Evolutionary conservation across 2,888 invertebrate genomes (phyloP), one percentile per base, ranked within the genome.

Genomic region (Plagodis pulveraria): DNA sequence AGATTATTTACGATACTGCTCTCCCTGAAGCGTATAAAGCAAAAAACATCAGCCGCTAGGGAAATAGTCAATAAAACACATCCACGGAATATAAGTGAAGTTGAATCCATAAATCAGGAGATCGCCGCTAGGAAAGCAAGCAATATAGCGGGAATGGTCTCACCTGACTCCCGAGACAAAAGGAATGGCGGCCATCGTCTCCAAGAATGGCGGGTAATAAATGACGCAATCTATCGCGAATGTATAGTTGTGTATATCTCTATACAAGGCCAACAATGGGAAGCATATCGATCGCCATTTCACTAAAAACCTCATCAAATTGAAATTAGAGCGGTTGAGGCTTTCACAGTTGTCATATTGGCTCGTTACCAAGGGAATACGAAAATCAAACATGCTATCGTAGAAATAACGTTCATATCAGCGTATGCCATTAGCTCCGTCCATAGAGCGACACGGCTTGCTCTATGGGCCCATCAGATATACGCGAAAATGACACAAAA

Each of bases 91-190:
- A 69, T 71, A 72, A 74, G 65, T 67, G 73, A 70, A 71, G 69
- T 64, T 73, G 70, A 71, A 67, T 71, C 74, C 64, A 81, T 86
- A 86, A 84, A 83, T 86, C 83, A 84, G 69, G 73, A 69, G 73
- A 75, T 71, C 65, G 66, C 71, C 69, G 62, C 49, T 64, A 68
- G 70, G 69, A 70, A 70, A 67, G 61, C 62, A 69, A 62, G 69
- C 73, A 65, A 70, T 74, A 73, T 74, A 73, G 71, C 72, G 71
- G 76, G 75, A 73, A 75, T 73, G 66, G 69, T 70, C 71, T 67
- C 75, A 79, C 74, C 73, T 77, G 75, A 81, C 75, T 78, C 74
- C 73, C 76, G 75, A 81, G 74, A 82, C 84, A 81, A 82, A 82
- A 74, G 78, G 71, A 72, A 69, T 67, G 64, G 66, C 61, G 67